Evolutionary conservation across 2,797 vertebrate species (phyloP).

Genomic region (Australoheros facetus): DNA sequence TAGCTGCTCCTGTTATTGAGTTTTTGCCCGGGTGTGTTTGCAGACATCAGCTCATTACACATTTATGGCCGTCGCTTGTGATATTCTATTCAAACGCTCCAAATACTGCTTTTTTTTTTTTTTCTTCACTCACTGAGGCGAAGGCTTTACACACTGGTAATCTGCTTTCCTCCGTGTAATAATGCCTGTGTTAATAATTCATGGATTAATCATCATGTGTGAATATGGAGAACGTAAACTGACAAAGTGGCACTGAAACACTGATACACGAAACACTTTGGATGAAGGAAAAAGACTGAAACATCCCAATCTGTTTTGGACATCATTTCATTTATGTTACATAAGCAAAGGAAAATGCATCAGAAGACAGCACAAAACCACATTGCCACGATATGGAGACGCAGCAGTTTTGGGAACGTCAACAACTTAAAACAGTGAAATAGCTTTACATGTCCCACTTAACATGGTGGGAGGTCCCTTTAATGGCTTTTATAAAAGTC

Average conservation of each 20-base stretch:
- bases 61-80: slow-evolving; percentile 33
- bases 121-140: background rate
- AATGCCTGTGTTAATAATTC: slow-evolving; percentile 54
- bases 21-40: slow-evolving; percentile 3
- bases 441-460: slow-evolving; percentile 16
- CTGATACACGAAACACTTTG: background rate
- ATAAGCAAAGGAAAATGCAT: slow-evolving; percentile 42
- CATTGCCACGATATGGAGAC: slow-evolving; percentile 28
- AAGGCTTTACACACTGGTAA: slow-evolving; percentile 39
- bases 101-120: slow-evolving; percentile 34
- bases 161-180: slow-evolving; percentile 40
- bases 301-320: slow-evolving; percentile 33
- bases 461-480: slow-evolving; percentile 23
- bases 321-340: slow-evolving; percentile 56
- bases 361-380: slow-evolving; percentile 40
- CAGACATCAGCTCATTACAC: slow-evolving; percentile 30
- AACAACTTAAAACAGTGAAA: slow-evolving; percentile 13
- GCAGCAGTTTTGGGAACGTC: slow-evolving; percentile 23
- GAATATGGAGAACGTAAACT: slow-evolving; percentile 1
- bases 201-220: slow-evolving; percentile 50
- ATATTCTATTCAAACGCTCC: slow-evolving; percentile 11
- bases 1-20: background rate
- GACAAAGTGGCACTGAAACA: background rate
- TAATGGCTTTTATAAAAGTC: slow-evolving; percentile 25
- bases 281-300: slow-evolving; percentile 7